Evolutionary conservation across 2,113 vertebrate genomes (phyloP).

Genomic region (Arothron firmamentum): DNA sequence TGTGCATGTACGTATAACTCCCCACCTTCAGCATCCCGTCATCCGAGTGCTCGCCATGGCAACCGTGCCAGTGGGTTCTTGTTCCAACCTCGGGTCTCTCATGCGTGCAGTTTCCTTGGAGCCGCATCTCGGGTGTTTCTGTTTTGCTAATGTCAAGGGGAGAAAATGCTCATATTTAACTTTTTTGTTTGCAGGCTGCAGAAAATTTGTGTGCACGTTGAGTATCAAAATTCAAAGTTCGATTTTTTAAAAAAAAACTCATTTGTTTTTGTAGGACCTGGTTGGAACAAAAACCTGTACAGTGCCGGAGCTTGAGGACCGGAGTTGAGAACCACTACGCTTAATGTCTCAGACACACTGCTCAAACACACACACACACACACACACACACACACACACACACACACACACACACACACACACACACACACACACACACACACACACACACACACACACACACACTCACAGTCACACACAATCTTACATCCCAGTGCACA

Average conservation of each 20-base stretch:
- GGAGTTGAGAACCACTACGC: slow-evolving; percentile 84
- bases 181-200: slow-evolving; percentile 69
- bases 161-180: slow-evolving; percentile 61
- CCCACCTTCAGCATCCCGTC: slow-evolving; percentile 8
- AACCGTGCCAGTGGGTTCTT: slow-evolving; percentile 75
- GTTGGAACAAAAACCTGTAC: slow-evolving; percentile 86
- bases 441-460: not conserved
- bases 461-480: slow-evolving; percentile 32
- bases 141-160: slow-evolving; percentile 72
- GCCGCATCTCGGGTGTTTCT: slow-evolving; percentile 64
- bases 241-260: slow-evolving; percentile 77
- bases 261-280: slow-evolving; percentile 86
- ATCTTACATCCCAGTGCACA: slow-evolving; percentile 23
- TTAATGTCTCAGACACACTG: slow-evolving; percentile 63
- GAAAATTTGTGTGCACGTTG: slow-evolving; percentile 64
- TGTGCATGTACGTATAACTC: slow-evolving; percentile 21
- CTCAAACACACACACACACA: slow-evolving; percentile 20
- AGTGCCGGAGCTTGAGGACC: slow-evolving; percentile 83
- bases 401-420: slow-evolving; percentile 28
- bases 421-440: slow-evolving; percentile 23
- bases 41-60: slow-evolving; percentile 38
- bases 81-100: slow-evolving; percentile 82
- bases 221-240: slow-evolving; percentile 60
- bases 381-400: not conserved
- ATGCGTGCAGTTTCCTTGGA: slow-evolving; percentile 59